Evolutionary conservation across 1,140 invertebrate genomes (phyloP), one percentile per base, ranked within the genome.

Genomic region (Temnothorax longispinosus): DNA sequence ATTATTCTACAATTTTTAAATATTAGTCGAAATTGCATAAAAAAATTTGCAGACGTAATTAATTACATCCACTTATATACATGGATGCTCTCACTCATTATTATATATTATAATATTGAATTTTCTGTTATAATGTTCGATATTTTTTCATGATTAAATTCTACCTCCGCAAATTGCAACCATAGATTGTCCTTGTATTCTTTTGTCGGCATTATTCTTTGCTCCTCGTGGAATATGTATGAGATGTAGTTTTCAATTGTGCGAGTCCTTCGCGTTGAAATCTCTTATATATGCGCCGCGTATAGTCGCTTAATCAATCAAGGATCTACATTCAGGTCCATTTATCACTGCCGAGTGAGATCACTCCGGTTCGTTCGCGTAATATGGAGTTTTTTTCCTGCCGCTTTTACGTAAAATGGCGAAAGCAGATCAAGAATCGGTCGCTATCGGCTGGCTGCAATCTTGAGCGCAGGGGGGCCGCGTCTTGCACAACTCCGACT

Each of bases 401-500:
- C 1, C n/a, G 32, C 32, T 84, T 84, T 84, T 84, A 62, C 41
- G 32, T 84, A 62, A 84, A 84, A 75, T 75, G 44, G 80, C 69
- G 27, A 75, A 84, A 84, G 80, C 27, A 84, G 44, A 75, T 84
- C 56, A 60, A 74, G 54, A 75, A 75, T 75, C 32, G 54, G 15
- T 84, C 69, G 80, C 44, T 74, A 50, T 74, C 77, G 54, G 2
- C 54, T 21, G 38, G 7, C 13, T 74, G 41, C 67, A 35, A 74
- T 82, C 52, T 58, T 58, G 38, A 74, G 52, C 15, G 80, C 67
- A 47, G n/a, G 32, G 18, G 13, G 11, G 27, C 27, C 27, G 27
- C 13, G 41, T 32, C 80, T 84, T 75, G n/a, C 80, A 75, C 32
- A 84, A 84, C 69, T 58, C 11, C 4, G 18, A 7, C 15, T n/a